These are phyloP conservation scores for Conger conger DNA, from an alignment of 2,113 vertebrate species.

Conservation along the genomic window DNA sequence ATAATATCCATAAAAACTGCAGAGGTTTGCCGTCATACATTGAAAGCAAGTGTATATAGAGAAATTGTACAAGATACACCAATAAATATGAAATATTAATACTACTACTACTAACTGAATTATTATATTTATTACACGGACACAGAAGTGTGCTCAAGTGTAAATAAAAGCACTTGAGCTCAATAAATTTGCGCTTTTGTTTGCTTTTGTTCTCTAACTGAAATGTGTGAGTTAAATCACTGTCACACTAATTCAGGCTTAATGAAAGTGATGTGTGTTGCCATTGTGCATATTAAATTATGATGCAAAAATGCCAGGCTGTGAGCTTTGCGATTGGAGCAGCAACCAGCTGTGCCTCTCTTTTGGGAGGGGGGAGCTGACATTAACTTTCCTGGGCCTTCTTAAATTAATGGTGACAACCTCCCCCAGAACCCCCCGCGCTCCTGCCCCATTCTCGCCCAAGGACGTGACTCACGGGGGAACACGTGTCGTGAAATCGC, in stretches of 20 bases:
- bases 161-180: neutral
- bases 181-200: neutral
- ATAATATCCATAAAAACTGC: neutral
- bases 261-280: neutral
- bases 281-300: neutral
- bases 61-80: neutral
- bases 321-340: neutral
- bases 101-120: neutral
- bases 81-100: neutral
- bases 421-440: neutral
- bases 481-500: constrained; percentile 41
- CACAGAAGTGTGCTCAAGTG: neutral
- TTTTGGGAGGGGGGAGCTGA: neutral
- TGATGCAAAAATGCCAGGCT: neutral
- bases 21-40: neutral
- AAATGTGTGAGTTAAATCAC: neutral
- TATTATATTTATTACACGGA: neutral
- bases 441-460: neutral
- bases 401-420: neutral
- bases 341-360: neutral
- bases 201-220: neutral
- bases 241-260: neutral
- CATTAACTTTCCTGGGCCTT: neutral
- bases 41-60: neutral
- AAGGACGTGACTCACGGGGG: constrained; percentile 3